A percentile compares a stretch with the other conserved stretches of the same genome.
phyloP scores from a whole-genome alignment of 2,797 vertebrate species.

The Nyctalus aviator region DNA sequence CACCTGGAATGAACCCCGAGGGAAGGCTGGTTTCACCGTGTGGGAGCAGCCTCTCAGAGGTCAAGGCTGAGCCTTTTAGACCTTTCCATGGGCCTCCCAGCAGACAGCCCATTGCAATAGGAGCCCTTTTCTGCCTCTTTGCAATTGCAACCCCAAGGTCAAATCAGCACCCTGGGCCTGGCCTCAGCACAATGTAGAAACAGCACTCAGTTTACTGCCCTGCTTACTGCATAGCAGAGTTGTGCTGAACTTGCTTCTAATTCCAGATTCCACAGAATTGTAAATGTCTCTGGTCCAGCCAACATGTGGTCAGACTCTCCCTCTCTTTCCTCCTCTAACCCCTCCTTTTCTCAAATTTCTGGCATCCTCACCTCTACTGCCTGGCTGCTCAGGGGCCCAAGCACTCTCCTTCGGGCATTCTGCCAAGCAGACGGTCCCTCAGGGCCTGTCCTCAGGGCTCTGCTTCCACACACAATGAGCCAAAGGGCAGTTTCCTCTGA shows the following conservation, averaged over 20 bases:
- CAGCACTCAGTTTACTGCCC: background rate
- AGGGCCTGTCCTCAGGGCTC: background rate
- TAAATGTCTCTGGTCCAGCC: background rate
- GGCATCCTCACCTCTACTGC: background rate
- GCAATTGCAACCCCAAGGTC: background rate
- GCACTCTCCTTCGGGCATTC: background rate
- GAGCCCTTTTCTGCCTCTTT: background rate
- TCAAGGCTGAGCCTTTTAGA: background rate
- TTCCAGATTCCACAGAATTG: background rate
- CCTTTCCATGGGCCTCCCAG: background rate
- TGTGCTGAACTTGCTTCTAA: background rate
- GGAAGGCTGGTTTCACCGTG: background rate
- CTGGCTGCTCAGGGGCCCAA: background rate
- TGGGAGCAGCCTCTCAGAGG: background rate
- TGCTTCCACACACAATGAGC: background rate
- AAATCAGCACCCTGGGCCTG: background rate
- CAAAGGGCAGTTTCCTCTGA: background rate
- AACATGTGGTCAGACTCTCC: background rate
- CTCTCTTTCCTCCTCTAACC: background rate
- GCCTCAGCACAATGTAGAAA: background rate
- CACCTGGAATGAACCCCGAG: background rate
- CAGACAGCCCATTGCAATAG: background rate
- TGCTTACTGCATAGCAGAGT: accelerated
- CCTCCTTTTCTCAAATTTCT: background rate
- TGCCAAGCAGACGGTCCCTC: background rate